These are phyloP conservation scores for Metallyticus violacea DNA, from an alignment of 2,888 invertebrate species.

Conservation along the genomic window DNA sequence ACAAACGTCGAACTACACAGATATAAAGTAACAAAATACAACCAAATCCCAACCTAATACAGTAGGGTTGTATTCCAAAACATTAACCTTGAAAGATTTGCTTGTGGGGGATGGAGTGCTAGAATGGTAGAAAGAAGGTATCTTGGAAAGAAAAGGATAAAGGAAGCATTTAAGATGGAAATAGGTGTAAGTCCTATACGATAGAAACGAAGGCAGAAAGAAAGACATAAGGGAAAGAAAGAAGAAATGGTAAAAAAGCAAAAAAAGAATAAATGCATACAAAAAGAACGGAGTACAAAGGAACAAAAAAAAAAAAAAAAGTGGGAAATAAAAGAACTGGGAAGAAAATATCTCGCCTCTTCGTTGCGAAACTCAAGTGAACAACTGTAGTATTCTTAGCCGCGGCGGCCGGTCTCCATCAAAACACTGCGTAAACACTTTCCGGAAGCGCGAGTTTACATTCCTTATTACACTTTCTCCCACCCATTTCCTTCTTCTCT, in stretches of 20 bases:
- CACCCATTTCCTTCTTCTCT: background rate
- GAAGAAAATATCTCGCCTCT: background rate
- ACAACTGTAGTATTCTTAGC: background rate
- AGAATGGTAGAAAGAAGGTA: too few species aligned
- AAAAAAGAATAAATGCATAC: background rate
- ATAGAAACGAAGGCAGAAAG: too few species aligned
- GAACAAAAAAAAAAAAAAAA: background rate
- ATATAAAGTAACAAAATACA: too few species aligned
- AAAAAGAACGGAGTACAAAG: background rate
- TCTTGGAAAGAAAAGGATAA: too few species aligned
- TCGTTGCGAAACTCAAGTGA: background rate
- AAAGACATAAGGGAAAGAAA: background rate
- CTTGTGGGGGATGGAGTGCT: too few species aligned
- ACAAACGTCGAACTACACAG: too few species aligned
- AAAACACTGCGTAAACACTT: background rate
- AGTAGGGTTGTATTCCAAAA: too few species aligned
- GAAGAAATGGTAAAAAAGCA: background rate
- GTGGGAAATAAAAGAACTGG: background rate
- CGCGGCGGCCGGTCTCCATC: background rate
- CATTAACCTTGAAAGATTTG: too few species aligned
- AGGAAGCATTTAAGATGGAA: too few species aligned
- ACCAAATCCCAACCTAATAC: too few species aligned
- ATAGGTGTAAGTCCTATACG: too few species aligned
- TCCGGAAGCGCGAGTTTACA: background rate
- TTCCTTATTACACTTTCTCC: background rate